Base-by-base conservation (phyloP, 1,140 invertebrate genomes). In the Luehdorfia chinensis region DNA sequence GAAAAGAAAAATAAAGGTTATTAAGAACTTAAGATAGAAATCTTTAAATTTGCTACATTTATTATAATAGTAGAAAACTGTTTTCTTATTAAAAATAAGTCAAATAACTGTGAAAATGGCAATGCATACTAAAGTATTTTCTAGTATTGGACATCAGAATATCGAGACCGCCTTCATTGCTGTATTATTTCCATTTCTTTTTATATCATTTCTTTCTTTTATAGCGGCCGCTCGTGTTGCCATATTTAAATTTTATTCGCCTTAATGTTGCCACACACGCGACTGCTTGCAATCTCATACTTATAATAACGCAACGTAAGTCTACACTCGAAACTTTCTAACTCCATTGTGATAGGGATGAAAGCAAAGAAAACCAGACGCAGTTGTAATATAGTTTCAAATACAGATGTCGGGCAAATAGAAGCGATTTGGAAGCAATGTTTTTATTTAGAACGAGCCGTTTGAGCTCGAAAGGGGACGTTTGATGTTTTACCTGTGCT, bases 241-340 rank as follows among this genome's bases (percentile, higher is more conserved):
- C 73, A 78, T 84, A 84, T 84, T 84, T 84, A 84, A 84, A 84
- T 84, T 78, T 84, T 81, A 80, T 81, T 71, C 59, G 69, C 77
- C 75, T 81, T 84, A 84, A 84, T 84, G 80, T 80, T 72, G 66
- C 77, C 77, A 81, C 76, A 79, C 77, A 80, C 75, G 66, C 61
- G 55, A 67, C 63, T 70, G 58, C 66, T 71, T 66, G 73, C 74
- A 76, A 81, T 80, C 71, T 84, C 75, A 76, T 76, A 73, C 59
- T 65, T 67, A 69, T 75, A 68, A 69, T 45, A 47, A 53, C 41
- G 48, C 73, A 52, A 72, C 28, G 1, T 27, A 37, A 7, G 46
- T 7, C 4, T n/a, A 2, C 21, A 12, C 46, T 27, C 23, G 9
- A 7, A 27, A 27, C 0, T 9, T 25, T 19, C 41, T 33, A 69